phyloP scores from a whole-genome alignment of 2,888 invertebrate genomes.

The Patella caerulea region DNA sequence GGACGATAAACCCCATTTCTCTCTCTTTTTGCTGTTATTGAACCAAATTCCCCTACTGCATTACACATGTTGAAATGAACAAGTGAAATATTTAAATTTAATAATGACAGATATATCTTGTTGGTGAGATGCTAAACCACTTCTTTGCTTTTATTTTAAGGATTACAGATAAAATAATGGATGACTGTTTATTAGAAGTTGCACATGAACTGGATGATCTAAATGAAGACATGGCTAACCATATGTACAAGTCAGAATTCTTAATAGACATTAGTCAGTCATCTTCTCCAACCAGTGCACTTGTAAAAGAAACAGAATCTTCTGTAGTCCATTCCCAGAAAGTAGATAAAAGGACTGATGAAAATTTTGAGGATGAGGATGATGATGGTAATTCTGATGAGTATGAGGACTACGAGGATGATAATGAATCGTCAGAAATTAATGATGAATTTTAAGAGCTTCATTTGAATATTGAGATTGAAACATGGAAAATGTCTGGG shows the following conservation, averaged over 20 bases:
- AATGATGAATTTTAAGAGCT: no score
- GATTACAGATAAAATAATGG: conserved; percentile 57
- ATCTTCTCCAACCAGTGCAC: neutral
- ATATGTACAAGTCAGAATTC: conserved; percentile 65
- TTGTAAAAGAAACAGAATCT: no score
- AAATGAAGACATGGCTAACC: conserved; percentile 61
- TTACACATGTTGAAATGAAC: no score
- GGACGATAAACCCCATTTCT: no score
- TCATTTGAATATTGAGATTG: no score
- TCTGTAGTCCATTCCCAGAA: neutral
- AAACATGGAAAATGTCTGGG: no score
- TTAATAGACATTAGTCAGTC: conserved; percentile 31
- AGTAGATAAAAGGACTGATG: conserved; percentile 16
- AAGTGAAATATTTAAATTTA: no score
- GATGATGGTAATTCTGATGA: conserved; percentile 21
- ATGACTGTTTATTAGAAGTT: conserved; percentile 58
- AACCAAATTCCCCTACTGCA: no score
- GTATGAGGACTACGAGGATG: conserved; percentile 14
- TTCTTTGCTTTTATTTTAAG: conserved; percentile 41
- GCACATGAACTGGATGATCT: conserved; percentile 59
- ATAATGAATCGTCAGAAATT: neutral
- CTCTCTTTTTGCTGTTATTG: no score
- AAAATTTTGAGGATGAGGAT: conserved; percentile 24
- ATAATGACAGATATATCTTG: no score
- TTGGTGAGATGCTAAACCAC: no score